Conservation (phyloP, 92 coral and sea anemone species). For the Palythoa caribaeorum region DNA sequence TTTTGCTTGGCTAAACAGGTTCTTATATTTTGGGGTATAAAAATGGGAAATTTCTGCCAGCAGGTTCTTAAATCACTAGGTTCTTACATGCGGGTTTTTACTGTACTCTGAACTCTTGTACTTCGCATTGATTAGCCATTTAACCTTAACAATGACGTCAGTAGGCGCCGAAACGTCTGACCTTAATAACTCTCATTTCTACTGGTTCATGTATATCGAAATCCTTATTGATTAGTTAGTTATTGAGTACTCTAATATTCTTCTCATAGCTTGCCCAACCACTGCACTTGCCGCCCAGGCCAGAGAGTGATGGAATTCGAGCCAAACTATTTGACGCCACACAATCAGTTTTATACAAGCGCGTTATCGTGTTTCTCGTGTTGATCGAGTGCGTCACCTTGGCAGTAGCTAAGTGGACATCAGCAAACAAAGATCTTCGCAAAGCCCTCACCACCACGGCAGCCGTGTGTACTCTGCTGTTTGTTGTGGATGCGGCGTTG, state of each 20-base stretch:
- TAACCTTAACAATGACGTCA: too few relatives aligned
- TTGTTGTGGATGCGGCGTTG: slow-evolving; percentile 83
- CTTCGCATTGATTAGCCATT: too few relatives aligned
- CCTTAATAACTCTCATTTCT: too few relatives aligned
- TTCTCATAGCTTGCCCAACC: slow-evolving; percentile 86
- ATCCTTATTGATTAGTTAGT: too few relatives aligned
- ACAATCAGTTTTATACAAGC: slow-evolving; percentile 87
- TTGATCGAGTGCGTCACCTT: slow-evolving; percentile 85
- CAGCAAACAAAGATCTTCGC: slow-evolving; percentile 57
- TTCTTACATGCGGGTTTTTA: too few relatives aligned
- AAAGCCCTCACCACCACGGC: slow-evolving; percentile 81
- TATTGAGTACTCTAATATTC: neutral
- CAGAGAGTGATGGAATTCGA: slow-evolving; percentile 84
- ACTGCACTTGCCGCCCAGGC: slow-evolving; percentile 96
- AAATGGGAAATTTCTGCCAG: too few relatives aligned
- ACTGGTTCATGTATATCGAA: too few relatives aligned
- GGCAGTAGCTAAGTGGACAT: slow-evolving; percentile 93
- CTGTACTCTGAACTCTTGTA: too few relatives aligned
- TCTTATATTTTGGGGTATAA: too few relatives aligned
- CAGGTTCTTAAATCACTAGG: too few relatives aligned
- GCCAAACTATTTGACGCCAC: slow-evolving; percentile 83
- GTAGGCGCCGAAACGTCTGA: too few relatives aligned
- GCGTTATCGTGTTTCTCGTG: slow-evolving; percentile 78
- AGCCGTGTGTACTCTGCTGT: slow-evolving; percentile 84
- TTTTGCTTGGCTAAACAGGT: too few relatives aligned